Base-by-base conservation (phyloP, 2,888 invertebrate species). In the Chymomyza caudatula region DNA sequence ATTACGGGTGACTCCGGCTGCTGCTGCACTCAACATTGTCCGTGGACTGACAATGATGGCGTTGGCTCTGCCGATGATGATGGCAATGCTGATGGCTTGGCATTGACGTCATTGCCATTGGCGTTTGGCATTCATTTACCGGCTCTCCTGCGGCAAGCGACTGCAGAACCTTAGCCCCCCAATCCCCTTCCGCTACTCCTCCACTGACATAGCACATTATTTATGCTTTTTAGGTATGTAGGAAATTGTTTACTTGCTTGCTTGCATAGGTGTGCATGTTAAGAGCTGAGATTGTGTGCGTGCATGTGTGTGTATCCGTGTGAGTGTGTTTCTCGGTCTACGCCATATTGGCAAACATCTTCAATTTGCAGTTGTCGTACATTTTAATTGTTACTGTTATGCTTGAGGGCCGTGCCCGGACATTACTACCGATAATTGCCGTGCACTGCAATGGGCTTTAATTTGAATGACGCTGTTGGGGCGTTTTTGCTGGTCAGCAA, bases 281-380 rank as follows among this genome's bases (percentile, higher is more conserved):
- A 13, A 37, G 49, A 52, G 43, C 54, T 66, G 37, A 54, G 11
- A 57, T 60, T 52, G 20, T 61, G 13, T 49, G 19, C 47, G 8
- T n/a, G 55, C 29, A 29, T 60, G 22, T 43, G 49, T 63, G 51
- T 57, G 60, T 62, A 47, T 63, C 58, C 55, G 17, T 51, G 47
- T 51, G 42, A n/a, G n/a, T n/a, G n/a, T n/a, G n/a, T n/a, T n/a
- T n/a, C n/a, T n/a, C 22, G 1, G 76, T 67, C 37, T 23, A 44
- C 55, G 76, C 69, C 79, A 68, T 63, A 68, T 73, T 66, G 69
- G 74, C 72, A 70, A 74, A 71, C 73, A 77, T 84, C 82, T 82
- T 78, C 86, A 82, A 86, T 86, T 73, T 82, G 86, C 86, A 84
- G 77, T 86, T 86, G 86, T 82, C 82, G 86, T 84, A 81, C 75